Evolutionary conservation across 2,797 vertebrate genomes (phyloP).

Genomic region (Danio choprae): DNA sequence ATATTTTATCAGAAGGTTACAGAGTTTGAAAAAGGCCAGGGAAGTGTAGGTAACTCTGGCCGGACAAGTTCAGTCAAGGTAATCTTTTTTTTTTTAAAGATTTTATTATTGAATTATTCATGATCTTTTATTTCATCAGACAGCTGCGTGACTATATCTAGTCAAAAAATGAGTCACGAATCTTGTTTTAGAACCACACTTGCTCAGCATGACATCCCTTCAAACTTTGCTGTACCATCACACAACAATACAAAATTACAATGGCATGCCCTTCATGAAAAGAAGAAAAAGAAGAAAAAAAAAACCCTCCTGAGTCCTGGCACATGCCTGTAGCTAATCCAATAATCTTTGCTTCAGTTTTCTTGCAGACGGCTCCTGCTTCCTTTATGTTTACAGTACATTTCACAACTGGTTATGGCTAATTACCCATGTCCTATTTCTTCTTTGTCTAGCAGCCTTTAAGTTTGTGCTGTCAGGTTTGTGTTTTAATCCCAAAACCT

Average conservation of each 20-base stretch:
- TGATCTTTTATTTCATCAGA: slow-evolving; percentile 49
- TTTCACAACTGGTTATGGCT: neutral
- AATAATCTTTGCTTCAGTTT: slow-evolving; percentile 11
- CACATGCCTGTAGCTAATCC: slow-evolving; percentile 17
- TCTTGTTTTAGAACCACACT: slow-evolving; percentile 39
- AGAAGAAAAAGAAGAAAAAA: neutral
- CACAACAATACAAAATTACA: slow-evolving; percentile 18
- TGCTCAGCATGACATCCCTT: slow-evolving; percentile 22
- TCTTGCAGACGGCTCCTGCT: neutral
- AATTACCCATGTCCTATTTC: neutral
- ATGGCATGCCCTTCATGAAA: slow-evolving; percentile 17
- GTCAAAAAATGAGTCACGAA: slow-evolving; percentile 51
- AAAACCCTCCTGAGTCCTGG: neutral
- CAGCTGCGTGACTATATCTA: slow-evolving; percentile 26
- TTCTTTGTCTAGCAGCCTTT: neutral
- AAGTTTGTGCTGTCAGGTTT: neutral
- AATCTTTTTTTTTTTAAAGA: slow-evolving; percentile 31
- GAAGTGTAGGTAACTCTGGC: slow-evolving; percentile 42
- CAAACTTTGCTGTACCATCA: slow-evolving; percentile 35
- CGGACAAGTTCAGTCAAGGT: slow-evolving; percentile 44
- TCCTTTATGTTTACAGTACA: neutral
- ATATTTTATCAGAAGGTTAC: neutral
- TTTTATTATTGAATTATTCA: slow-evolving; percentile 55
- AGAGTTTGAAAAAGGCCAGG: slow-evolving; percentile 16
- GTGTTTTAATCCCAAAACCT: neutral